Conservation (phyloP, 2,888 invertebrate genomes). For the Patella depressa region DNA sequence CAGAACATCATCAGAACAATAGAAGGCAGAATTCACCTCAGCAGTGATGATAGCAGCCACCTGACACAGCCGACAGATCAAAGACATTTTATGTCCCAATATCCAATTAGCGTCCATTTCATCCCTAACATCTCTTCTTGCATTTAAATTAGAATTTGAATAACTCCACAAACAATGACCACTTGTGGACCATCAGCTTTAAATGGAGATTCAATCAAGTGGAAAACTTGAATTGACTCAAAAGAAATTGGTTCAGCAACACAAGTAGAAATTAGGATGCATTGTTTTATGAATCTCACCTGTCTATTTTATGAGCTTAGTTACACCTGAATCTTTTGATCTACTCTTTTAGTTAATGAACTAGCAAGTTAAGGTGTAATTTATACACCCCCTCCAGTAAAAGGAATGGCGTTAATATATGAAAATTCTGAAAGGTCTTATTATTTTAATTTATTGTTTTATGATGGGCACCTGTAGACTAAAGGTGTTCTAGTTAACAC, state of each 20-base stretch:
- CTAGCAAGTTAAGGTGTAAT: background rate
- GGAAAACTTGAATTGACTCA: too few species aligned
- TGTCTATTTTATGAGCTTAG: constrained; percentile 4
- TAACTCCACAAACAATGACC: background rate
- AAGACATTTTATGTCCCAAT: constrained; percentile 3
- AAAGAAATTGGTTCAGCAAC: too few species aligned
- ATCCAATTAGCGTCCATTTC: constrained; percentile 5
- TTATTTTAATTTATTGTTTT: too few species aligned
- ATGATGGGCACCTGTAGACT: too few species aligned
- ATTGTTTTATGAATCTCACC: constrained; percentile 8
- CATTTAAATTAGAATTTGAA: constrained; percentile 7
- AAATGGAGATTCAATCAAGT: too few species aligned
- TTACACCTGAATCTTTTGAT: constrained; percentile 8
- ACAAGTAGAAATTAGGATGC: background rate
- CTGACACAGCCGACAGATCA: constrained; percentile 5
- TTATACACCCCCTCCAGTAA: background rate
- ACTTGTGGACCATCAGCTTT: background rate
- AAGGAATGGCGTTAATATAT: too few species aligned
- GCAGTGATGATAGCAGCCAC: background rate
- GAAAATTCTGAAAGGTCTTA: too few species aligned
- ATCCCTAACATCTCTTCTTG: background rate
- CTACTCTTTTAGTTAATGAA: background rate
- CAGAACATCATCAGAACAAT: background rate
- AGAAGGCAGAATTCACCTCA: too few species aligned
- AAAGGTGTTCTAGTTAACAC: too few species aligned